phyloP scores from a whole-genome alignment of 2,113 vertebrate genomes.

The Myanophis thanlyinensis region DNA sequence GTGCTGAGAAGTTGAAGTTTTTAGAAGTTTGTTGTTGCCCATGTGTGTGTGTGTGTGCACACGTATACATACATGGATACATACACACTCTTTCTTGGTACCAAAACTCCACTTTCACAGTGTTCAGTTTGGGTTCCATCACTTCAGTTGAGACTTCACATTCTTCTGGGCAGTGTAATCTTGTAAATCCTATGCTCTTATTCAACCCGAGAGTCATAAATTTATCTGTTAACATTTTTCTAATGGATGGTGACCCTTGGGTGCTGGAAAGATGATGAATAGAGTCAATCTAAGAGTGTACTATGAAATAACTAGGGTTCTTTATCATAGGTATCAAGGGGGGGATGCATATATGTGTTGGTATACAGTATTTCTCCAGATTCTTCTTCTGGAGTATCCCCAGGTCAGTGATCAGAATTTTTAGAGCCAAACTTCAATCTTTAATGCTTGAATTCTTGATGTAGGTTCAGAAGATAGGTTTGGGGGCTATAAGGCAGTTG shows the following conservation, averaged over 20 bases:
- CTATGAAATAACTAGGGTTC: not conserved
- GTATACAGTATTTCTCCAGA: not conserved
- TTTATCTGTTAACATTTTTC: constrained; percentile 23
- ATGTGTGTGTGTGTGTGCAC: not conserved
- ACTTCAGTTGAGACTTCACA: not conserved
- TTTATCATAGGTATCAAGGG: not conserved
- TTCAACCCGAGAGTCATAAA: constrained; percentile 26
- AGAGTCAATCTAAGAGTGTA: not conserved
- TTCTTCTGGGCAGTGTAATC: not conserved
- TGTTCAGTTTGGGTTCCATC: not conserved
- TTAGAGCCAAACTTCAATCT: not conserved
- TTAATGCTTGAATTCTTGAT: not conserved
- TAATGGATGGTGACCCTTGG: constrained; percentile 28
- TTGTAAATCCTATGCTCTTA: not conserved
- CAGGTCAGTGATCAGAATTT: not conserved
- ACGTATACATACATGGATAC: too few species aligned
- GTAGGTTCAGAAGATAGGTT: not conserved
- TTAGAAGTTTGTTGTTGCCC: not conserved
- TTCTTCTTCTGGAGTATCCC: not conserved
- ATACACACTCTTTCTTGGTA: not conserved
- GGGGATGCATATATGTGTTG: not conserved
- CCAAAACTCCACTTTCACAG: not conserved
- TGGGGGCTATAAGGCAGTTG: not conserved
- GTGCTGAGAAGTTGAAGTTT: not conserved
- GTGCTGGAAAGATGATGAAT: not conserved